phyloP scores from a whole-genome alignment of 2,888 invertebrate species.

The Lochmaea capreae region DNA sequence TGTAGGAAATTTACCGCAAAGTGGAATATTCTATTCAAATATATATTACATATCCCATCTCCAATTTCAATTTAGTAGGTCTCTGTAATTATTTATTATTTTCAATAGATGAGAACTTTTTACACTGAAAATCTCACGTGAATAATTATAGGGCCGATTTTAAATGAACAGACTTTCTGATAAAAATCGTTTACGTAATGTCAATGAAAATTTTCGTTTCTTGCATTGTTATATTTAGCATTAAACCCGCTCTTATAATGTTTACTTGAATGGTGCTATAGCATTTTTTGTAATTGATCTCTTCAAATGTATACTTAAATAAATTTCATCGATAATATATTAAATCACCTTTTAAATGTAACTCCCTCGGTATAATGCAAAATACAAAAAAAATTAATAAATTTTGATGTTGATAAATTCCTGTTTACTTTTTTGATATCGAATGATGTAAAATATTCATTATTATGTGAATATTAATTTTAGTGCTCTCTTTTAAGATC shows the following conservation, averaged over 20 bases:
- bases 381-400: conserved; percentile 27
- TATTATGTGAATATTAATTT: conserved; percentile 40
- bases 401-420: conserved; percentile 34
- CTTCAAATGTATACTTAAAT: conserved; percentile 1
- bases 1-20: too few species aligned
- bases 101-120: too few species aligned
- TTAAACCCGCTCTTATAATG: not conserved
- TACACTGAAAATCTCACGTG: too few species aligned
- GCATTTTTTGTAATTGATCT: not conserved
- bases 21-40: too few species aligned
- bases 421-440: conserved; percentile 27
- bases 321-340: not conserved
- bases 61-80: too few species aligned
- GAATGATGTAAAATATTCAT: conserved; percentile 40
- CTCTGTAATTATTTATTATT: too few species aligned
- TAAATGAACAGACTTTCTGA: too few species aligned
- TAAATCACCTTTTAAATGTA: conserved; percentile 32
- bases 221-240: not conserved
- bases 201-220: too few species aligned
- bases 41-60: too few species aligned
- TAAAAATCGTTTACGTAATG: too few species aligned
- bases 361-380: conserved; percentile 35
- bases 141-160: too few species aligned
- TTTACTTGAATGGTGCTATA: conserved; percentile 8
- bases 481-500: conserved; percentile 37